phyloP scores from a whole-genome alignment of 1,140 invertebrate genomes.

The Nebria ingens region DNA sequence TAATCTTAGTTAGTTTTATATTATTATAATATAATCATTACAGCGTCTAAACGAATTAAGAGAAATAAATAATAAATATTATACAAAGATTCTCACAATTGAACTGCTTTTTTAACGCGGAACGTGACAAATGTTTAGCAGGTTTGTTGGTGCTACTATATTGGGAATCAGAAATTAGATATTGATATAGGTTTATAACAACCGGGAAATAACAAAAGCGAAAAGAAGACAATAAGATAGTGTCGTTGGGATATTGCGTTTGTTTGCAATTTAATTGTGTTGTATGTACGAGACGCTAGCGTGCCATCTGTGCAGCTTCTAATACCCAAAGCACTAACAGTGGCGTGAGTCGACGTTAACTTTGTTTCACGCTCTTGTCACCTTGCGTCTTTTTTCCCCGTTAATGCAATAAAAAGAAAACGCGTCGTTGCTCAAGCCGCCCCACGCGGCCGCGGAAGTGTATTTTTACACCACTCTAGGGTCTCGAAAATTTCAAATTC shows the following conservation, averaged over 20 bases:
- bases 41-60: too few species aligned
- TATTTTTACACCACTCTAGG: constrained; percentile 8
- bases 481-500: constrained; percentile 9
- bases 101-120: too few species aligned
- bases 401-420: constrained; percentile 9
- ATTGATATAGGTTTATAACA: too few species aligned
- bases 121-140: too few species aligned
- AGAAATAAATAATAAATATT: too few species aligned
- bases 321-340: neutral
- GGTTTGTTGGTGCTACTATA: too few species aligned
- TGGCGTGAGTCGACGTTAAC: neutral
- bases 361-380: neutral
- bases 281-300: neutral
- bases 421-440: constrained; percentile 1
- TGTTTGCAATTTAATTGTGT: constrained; percentile 7
- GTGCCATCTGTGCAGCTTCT: neutral
- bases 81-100: too few species aligned
- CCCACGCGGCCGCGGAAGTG: neutral
- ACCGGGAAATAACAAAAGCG: too few species aligned
- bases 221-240: too few species aligned
- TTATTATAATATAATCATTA: too few species aligned
- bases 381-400: constrained; percentile 5
- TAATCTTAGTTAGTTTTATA: too few species aligned
- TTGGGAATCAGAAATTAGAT: too few species aligned
- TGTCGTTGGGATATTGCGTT: neutral